Percentiles rank a stretch among this genome's conserved stretches.
These are phyloP conservation scores for Falco concolor DNA, from an alignment of 2,797 vertebrate species.

Conservation along the genomic window DNA sequence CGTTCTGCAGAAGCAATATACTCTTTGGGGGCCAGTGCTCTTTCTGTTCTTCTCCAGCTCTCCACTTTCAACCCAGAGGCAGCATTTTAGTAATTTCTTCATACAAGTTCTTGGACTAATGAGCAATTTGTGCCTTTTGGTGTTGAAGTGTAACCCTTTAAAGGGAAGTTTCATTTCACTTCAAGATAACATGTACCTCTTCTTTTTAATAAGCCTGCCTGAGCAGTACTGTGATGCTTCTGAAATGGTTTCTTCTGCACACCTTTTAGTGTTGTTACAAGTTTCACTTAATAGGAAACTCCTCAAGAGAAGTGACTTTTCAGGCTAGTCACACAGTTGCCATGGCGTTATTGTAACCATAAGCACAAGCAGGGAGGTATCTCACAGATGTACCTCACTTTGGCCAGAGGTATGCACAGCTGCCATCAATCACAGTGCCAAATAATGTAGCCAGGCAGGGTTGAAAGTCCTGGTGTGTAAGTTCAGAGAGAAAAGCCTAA, in stretches of 20 bases:
- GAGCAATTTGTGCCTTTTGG: background rate
- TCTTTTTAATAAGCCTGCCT: background rate
- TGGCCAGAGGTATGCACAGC: background rate
- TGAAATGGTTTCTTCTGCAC: background rate
- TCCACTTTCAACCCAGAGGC: background rate
- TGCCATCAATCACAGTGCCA: fast-evolving
- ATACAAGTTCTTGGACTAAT: background rate
- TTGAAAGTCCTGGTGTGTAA: background rate
- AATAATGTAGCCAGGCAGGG: background rate
- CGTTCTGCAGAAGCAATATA: background rate
- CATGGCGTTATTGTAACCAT: background rate
- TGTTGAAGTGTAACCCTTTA: background rate
- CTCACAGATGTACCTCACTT: background rate
- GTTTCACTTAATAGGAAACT: background rate
- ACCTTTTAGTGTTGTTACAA: background rate
- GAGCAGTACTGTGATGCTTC: background rate
- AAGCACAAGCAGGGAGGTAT: background rate
- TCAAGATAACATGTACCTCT: background rate
- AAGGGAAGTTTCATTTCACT: background rate
- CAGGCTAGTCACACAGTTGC: background rate
- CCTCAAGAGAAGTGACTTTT: background rate
- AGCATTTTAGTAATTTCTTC: background rate
- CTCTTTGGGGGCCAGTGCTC: background rate
- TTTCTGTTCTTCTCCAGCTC: background rate
- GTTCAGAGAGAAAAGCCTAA: background rate